Base-by-base conservation (phyloP, 2,888 invertebrate genomes). In the Fragum sueziense region DNA sequence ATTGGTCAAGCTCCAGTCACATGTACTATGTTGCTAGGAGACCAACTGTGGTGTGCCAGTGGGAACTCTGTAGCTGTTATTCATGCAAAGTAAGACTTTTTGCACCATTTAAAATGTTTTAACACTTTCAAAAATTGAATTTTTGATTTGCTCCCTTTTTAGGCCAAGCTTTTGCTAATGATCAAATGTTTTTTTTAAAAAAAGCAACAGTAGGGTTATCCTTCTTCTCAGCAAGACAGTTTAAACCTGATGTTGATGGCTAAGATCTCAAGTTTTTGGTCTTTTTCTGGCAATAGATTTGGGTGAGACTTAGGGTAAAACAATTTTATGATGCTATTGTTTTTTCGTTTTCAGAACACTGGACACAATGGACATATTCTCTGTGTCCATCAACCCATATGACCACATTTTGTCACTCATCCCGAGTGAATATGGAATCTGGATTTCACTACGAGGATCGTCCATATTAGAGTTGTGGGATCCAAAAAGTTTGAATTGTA, bases 391-490 rank as follows among this genome's bases (percentile, higher is more conserved):
- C n/a, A 94, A 93, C 74, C 92, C 93, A 1, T 93, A 94, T 82
- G 94, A 94, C 80, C 93, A 93, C 84, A 92, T 94, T 65, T 90
- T 93, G 34, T 91, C 92, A 72, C 88, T 94, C 72, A 88, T 90
- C 14, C 87, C 89, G 3, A 92, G 93, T 2, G 88, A 91, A 1
- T 89, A 91, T 71, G 94, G 94, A 9, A 92, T 94, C 41, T 94
- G 94, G 93, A 88, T 94, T 31, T 90, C 93, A 2, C 90, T 94
- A n/a, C 90, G 93, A 47, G 94, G 94, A 25, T 94, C 94, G 0
- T 93, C 94, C n/a, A 90, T 94, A 25, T 82, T 94, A 70, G 94
- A 94, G 86, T 89, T 94, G 47, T 94, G 94, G 94, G 93, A 94
- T 79, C 91, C 92, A 0, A 78, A 89, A 27, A 87, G 88, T 1